Conservation (phyloP, 2,113 vertebrate genomes). For the Microcebus griseorufus region DNA sequence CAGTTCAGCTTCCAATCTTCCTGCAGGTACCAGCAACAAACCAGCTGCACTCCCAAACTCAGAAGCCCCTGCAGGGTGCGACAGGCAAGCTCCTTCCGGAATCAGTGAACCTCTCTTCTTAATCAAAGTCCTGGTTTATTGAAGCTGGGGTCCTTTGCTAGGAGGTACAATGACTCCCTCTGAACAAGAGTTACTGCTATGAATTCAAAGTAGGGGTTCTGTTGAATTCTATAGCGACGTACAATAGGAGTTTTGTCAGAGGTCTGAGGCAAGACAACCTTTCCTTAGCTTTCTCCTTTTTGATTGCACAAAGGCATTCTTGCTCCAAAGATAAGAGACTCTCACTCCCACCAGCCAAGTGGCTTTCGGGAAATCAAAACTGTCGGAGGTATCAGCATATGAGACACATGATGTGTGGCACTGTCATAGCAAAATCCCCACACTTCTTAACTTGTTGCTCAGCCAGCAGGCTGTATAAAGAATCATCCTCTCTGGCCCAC, state of each 20-base stretch:
- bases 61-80: neutral
- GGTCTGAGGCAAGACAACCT: neutral
- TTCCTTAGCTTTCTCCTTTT: neutral
- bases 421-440: too few relatives aligned
- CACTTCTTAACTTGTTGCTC: neutral
- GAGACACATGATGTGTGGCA: too few relatives aligned
- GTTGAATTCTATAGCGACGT: neutral
- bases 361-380: too few relatives aligned
- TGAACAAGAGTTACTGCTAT: neutral
- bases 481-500: neutral
- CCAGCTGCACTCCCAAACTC: neutral
- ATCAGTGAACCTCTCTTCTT: neutral
- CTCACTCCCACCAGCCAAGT: neutral
- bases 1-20: neutral
- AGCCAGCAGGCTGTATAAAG: neutral
- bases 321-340: neutral
- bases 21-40: neutral
- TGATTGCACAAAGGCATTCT: neutral
- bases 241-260: neutral
- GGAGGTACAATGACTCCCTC: neutral
- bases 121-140: neutral
- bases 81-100: neutral
- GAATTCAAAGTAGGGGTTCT: neutral
- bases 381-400: too few relatives aligned
- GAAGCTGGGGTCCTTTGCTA: neutral